Percentiles rank a stretch among this genome's conserved stretches.
These are phyloP conservation scores for Protophormia terraenovae DNA, from an alignment of 2,888 invertebrate genomes.

Conservation along the genomic window DNA sequence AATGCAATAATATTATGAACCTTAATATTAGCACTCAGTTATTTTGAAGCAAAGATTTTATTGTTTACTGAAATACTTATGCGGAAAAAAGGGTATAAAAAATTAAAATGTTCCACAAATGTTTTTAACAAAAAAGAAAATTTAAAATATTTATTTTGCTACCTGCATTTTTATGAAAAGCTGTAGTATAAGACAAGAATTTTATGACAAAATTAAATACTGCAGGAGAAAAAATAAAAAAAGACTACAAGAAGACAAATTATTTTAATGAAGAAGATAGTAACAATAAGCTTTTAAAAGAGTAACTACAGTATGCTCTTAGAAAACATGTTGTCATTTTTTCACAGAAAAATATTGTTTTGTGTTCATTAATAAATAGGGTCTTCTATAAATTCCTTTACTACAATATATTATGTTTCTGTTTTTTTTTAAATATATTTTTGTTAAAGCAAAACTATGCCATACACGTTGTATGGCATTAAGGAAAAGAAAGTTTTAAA, in stretches of 20 bases:
- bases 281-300: not conserved
- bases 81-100: too few relatives aligned
- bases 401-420: not conserved
- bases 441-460: slow-evolving; percentile 14
- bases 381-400: not conserved
- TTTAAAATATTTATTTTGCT: not conserved
- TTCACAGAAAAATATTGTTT: not conserved
- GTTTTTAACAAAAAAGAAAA: too few relatives aligned
- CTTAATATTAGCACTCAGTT: too few relatives aligned
- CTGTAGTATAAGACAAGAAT: not conserved
- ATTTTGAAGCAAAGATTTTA: too few relatives aligned
- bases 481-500: slow-evolving; percentile 28
- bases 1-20: too few relatives aligned
- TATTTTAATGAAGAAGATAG: not conserved
- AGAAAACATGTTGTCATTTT: not conserved
- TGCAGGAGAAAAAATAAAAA: not conserved
- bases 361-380: not conserved
- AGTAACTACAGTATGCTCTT: not conserved
- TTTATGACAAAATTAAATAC: slow-evolving; percentile 14
- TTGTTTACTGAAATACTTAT: too few relatives aligned
- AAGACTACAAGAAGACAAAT: slow-evolving; percentile 13
- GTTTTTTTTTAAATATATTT: too few relatives aligned
- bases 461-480: not conserved
- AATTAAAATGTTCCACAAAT: too few relatives aligned
- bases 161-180: slow-evolving; percentile 2